Evolutionary conservation across 2,888 invertebrate species (phyloP), one percentile per base, ranked within the genome.

Genomic region (Scaptomyza tumidula): DNA sequence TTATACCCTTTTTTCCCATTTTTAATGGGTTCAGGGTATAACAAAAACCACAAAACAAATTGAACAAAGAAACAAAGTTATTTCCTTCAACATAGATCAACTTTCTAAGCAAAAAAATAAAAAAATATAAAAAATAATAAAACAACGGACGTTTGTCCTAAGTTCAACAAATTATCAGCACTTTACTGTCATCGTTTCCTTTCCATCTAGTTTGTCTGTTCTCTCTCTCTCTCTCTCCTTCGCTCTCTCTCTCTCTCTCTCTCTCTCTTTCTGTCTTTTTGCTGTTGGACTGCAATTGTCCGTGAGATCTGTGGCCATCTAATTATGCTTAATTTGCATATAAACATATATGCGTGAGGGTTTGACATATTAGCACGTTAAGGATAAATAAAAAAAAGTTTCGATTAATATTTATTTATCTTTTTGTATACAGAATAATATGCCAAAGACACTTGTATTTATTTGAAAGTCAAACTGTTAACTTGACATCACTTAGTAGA

Each of bases 101-200:
- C 45, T 74, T 66, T 45, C 49, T 29, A 48, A 41, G 58, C n/a
- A 72, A 77, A 64, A 41, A 41, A 3, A 16, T 0, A 41, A 10
- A 16, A 9, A 37, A 33, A 33, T 9, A n/a, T 5, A 14, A 39
- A 14, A 39, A 59, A 73, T 53, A 65, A 72, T 53, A 55, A 41
- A 41, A 16, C 16, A 45, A 27, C 37, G 9, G 7, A 14, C 29
- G 60, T 54, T 64, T 37, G 52, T 52, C 33, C 55, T 43, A 60
- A 66, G 54, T 33, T 66, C 67, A 61, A 80, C 86, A 88, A 83
- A 71, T 83, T 86, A 88, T 80, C 68, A 70, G 68, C 80, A 72
- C 68, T 88, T 86, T 71, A 76, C 57, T 83, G 71, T 59, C 69
- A 53, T 41, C 48, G 55, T 31, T 64, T n/a, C 46, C 10, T 29